Evolutionary conservation across 92 coral and sea anemone genomes (phyloP).

Genomic region (Porites divaricata): DNA sequence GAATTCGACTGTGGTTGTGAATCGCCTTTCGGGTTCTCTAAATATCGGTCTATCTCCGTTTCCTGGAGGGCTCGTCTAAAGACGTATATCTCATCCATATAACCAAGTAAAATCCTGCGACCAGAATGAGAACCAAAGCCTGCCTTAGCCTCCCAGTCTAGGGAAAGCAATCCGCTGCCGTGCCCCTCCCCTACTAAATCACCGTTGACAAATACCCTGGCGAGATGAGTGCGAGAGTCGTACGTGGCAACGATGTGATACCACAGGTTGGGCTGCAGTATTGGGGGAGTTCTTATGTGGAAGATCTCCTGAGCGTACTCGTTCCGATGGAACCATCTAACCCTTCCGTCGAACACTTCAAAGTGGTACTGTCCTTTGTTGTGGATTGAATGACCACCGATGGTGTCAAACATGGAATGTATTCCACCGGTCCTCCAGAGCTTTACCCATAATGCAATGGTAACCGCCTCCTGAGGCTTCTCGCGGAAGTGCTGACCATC

Average conservation of each 20-base stretch:
- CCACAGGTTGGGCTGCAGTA: conserved; percentile 77
- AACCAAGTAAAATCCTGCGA: conserved; percentile 71
- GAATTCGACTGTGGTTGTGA: conserved; percentile 14
- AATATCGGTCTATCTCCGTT: conserved; percentile 72
- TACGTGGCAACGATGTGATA: conserved; percentile 94
- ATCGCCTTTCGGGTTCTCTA: conserved; percentile 61
- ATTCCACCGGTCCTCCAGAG: conserved; percentile 74
- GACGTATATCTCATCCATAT: conserved; percentile 87
- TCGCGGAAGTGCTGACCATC: conserved; percentile 81
- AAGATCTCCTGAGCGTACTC: conserved; percentile 75
- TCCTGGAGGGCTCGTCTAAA: conserved; percentile 80
- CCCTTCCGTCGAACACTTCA: conserved; percentile 75
- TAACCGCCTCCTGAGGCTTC: conserved; percentile 84
- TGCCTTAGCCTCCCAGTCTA: conserved; percentile 80
- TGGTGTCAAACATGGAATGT: conserved; percentile 82
- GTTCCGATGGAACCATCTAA: conserved; percentile 88
- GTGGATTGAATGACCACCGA: conserved; percentile 64
- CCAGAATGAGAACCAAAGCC: conserved; percentile 85
- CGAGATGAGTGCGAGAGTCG: conserved; percentile 80
- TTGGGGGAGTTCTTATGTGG: conserved; percentile 69
- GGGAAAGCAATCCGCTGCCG: conserved; percentile 87
- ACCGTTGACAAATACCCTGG: conserved; percentile 84
- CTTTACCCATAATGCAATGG: conserved; percentile 92
- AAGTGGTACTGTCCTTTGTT: conserved; percentile 75
- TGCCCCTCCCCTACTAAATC: conserved; percentile 69